Percentiles rank a stretch among this genome's conserved stretches.
Conservation (phyloP, 2,797 vertebrate species). For the Psittacula echo region DNA sequence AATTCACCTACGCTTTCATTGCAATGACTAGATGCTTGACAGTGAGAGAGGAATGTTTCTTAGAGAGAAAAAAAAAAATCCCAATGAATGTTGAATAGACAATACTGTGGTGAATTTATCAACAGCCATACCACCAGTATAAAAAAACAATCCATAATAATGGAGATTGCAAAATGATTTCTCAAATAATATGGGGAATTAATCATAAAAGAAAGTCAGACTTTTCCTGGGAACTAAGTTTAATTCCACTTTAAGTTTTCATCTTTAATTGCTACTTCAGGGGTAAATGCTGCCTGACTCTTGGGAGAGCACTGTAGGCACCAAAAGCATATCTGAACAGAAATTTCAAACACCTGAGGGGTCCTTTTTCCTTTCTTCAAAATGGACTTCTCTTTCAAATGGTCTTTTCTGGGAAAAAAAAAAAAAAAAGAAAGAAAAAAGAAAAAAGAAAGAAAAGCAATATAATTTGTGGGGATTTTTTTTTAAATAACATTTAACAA, state of each 20-base stretch:
- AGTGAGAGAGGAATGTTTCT: not conserved
- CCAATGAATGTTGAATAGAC: not conserved
- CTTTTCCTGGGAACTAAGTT: not conserved
- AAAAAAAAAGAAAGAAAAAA: accelerated
- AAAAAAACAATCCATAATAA: not conserved
- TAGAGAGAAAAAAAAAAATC: not conserved
- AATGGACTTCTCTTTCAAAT: not conserved
- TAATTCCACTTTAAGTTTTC: not conserved
- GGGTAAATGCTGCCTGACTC: not conserved
- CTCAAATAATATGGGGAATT: not conserved
- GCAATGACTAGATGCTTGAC: not conserved
- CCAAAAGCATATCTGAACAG: not conserved
- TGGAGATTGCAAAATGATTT: not conserved
- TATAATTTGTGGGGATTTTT: not conserved
- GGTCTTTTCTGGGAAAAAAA: not conserved
- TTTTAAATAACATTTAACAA: not conserved
- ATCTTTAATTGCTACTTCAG: not conserved
- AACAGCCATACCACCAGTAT: not conserved
- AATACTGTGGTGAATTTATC: not conserved
- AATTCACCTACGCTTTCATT: accelerated
- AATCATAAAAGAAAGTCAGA: not conserved
- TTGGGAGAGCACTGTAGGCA: not conserved
- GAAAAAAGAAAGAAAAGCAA: not conserved
- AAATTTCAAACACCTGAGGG: not conserved
- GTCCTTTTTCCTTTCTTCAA: not conserved